phyloP scores from a whole-genome alignment of 2,113 vertebrate genomes.

The Cynopterus brachyotis region DNA sequence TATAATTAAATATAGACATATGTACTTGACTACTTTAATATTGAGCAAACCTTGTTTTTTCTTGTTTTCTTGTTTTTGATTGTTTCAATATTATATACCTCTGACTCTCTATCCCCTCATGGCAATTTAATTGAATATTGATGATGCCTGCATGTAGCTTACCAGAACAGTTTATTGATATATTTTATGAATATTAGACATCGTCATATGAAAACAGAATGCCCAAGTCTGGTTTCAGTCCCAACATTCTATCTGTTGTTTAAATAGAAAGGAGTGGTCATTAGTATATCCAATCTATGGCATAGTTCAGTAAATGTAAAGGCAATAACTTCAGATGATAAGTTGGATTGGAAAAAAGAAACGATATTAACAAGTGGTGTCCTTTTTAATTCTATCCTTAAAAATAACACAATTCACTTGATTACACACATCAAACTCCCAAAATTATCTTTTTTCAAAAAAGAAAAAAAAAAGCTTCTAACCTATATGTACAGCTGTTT shows the following conservation, averaged over 20 bases:
- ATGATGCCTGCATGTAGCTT: neutral
- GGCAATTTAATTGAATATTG: neutral
- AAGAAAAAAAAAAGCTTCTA: neutral
- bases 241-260: constrained; percentile 72
- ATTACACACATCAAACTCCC: neutral
- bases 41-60: neutral
- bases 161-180: neutral
- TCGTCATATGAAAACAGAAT: constrained; percentile 68
- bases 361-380: neutral
- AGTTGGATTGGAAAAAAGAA: constrained; percentile 25
- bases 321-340: constrained; percentile 25
- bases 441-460: neutral
- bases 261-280: constrained; percentile 76
- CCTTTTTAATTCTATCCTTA: neutral
- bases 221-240: constrained; percentile 72
- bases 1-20: neutral
- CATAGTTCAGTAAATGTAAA: constrained; percentile 60
- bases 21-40: neutral
- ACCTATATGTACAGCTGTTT: neutral
- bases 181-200: constrained; percentile 49
- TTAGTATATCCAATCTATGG: constrained; percentile 14
- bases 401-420: neutral
- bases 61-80: neutral
- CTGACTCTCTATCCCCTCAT: neutral
- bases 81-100: neutral